Conservation (phyloP, 53 echinoderm and acorn worm species). For the Hippasteria phrygiana region DNA sequence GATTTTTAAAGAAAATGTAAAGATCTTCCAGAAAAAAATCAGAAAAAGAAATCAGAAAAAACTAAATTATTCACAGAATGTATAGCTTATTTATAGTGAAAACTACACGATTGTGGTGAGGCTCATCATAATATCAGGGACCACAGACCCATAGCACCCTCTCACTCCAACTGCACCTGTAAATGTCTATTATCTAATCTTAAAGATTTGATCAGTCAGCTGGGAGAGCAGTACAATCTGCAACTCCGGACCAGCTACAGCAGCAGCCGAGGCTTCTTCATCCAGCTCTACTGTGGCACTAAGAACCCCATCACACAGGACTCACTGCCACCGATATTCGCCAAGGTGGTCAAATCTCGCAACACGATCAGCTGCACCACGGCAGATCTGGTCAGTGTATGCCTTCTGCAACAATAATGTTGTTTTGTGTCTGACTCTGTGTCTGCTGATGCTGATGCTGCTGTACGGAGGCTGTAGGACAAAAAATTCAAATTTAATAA, state of each 20-base stretch:
- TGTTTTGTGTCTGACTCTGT: background rate
- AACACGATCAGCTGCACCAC: conserved; percentile 93
- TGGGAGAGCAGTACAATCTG: conserved; percentile 78
- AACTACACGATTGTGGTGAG: too few relatives aligned
- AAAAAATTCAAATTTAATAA: too few relatives aligned
- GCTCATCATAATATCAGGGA: too few relatives aligned
- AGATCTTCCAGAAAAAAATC: too few relatives aligned
- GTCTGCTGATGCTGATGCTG: background rate
- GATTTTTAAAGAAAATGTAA: too few relatives aligned
- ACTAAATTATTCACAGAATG: too few relatives aligned
- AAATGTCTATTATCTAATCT: background rate
- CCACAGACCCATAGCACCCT: too few relatives aligned
- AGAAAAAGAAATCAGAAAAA: too few relatives aligned
- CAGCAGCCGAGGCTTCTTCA: conserved; percentile 86
- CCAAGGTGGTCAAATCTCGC: conserved; percentile 87
- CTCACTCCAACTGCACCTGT: background rate
- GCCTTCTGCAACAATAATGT: background rate
- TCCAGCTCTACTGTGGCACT: conserved; percentile 86
- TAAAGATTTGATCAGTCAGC: conserved; percentile 86
- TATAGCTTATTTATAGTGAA: too few relatives aligned
- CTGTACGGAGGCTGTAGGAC: too few relatives aligned
- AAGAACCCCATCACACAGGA: conserved; percentile 66
- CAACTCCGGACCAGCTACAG: conserved; percentile 92
- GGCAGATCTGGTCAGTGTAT: conserved; percentile 80
- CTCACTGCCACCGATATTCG: conserved; percentile 79